phyloP scores from a whole-genome alignment of 1,140 invertebrate genomes.

The Zaprionus ornatus region DNA sequence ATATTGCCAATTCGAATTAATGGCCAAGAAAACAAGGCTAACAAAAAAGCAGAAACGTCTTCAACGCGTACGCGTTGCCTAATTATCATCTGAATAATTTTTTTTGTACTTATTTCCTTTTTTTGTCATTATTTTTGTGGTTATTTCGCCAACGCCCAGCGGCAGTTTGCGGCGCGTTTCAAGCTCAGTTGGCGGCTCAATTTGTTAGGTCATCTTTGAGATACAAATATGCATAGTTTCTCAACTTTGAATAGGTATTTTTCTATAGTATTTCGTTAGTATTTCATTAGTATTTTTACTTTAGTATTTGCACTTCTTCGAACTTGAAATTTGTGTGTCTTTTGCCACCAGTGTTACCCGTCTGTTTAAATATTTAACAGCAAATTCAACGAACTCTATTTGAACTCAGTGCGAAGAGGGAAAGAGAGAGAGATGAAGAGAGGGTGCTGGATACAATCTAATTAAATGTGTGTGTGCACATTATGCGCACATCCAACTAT shows the following conservation, averaged over 20 bases:
- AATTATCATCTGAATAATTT: conserved; percentile 36
- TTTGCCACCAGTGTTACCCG: conserved; percentile 61
- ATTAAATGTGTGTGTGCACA: conserved; percentile 12
- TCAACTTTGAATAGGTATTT: conserved; percentile 28
- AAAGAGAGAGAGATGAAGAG: neutral
- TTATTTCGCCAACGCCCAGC: conserved; percentile 42
- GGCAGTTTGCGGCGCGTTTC: conserved; percentile 4
- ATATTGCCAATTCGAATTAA: conserved; percentile 77
- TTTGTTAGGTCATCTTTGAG: conserved; percentile 57
- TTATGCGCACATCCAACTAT: conserved; percentile 6
- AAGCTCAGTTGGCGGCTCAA: conserved; percentile 54
- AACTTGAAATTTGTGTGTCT: conserved; percentile 6
- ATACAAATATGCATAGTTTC: conserved; percentile 37
- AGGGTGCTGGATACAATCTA: neutral
- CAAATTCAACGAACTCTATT: conserved; percentile 51
- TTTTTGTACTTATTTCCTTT: neutral
- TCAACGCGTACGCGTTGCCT: conserved; percentile 20
- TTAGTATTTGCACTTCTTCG: conserved; percentile 25
- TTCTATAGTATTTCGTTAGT: neutral
- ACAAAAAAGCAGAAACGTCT: neutral
- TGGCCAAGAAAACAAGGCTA: conserved; percentile 39
- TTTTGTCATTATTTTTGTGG: conserved; percentile 2
- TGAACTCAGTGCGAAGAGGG: neutral
- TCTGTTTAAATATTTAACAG: conserved; percentile 55
- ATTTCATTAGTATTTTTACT: neutral